Percentiles rank a stretch among this genome's conserved stretches.
Evolutionary conservation across 2,888 invertebrate genomes (phyloP).

Genomic region (Parnassius mnemosyne): DNA sequence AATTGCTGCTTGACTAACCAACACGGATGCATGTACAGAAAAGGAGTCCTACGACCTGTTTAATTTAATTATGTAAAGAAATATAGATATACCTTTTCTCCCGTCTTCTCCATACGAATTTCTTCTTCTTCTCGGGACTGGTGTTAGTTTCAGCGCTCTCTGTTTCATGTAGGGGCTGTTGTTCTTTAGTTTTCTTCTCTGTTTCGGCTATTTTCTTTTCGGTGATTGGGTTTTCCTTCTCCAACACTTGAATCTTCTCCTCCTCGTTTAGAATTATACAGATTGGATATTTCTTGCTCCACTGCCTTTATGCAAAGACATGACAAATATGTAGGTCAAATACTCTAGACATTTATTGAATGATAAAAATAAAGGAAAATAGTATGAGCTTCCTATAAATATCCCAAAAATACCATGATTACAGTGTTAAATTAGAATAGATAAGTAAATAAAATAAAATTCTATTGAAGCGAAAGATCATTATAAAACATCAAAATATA

Average conservation of each 20-base stretch:
- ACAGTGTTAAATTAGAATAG: too few relatives aligned
- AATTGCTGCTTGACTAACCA: too few relatives aligned
- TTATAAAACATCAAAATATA: too few relatives aligned
- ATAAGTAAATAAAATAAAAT: too few relatives aligned
- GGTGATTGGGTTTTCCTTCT: constrained; percentile 54
- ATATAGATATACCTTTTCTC: constrained; percentile 57
- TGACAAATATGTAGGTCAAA: constrained; percentile 20
- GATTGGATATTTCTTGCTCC: constrained; percentile 97
- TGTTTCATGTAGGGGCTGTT: constrained; percentile 43
- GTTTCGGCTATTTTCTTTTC: constrained; percentile 56
- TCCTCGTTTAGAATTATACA: constrained; percentile 83
- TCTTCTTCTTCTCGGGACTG: constrained; percentile 69
- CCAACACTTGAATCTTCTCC: constrained; percentile 70
- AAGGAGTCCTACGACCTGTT: too few relatives aligned
- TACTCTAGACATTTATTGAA: constrained; percentile 15
- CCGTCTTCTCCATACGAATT: constrained; percentile 68
- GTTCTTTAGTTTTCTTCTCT: constrained; percentile 58
- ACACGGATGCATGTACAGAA: too few relatives aligned
- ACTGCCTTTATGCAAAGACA: constrained; percentile 77
- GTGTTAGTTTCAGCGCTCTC: constrained; percentile 74
- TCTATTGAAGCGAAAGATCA: too few relatives aligned
- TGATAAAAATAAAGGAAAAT: not conserved
- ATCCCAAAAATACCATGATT: too few relatives aligned
- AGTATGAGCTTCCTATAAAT: too few relatives aligned
- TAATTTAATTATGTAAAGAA: too few relatives aligned